These are phyloP conservation scores for Drosophila sulfurigaster DNA, from an alignment of 1,140 invertebrate species.

Conservation along the genomic window DNA sequence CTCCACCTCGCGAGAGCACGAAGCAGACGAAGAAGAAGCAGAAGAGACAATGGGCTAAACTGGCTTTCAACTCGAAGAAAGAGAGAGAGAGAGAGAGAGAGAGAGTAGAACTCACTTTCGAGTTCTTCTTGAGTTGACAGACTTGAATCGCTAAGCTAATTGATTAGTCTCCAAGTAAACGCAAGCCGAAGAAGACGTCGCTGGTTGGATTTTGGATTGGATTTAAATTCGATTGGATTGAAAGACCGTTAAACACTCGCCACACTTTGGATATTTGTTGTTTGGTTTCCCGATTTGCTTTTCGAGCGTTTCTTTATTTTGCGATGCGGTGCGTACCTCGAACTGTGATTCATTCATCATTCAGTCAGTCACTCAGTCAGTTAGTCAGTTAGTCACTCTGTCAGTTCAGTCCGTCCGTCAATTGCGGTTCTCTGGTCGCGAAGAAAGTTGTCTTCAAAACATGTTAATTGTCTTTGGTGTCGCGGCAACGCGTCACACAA, in stretches of 20 bases:
- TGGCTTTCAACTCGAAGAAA: neutral
- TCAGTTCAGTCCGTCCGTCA: constrained; percentile 11
- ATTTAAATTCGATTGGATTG: neutral
- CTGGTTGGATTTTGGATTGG: too few relatives aligned
- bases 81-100: neutral
- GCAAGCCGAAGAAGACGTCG: constrained; percentile 42
- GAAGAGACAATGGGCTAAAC: constrained; percentile 1
- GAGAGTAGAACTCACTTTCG: neutral
- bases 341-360: constrained; percentile 56
- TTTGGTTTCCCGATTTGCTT: constrained; percentile 53
- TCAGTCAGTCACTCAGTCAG: neutral
- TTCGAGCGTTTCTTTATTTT: constrained; percentile 19
- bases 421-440: constrained; percentile 21
- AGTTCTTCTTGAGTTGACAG: neutral
- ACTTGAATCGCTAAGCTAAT: constrained; percentile 32
- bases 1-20: constrained; percentile 26
- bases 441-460: constrained; percentile 75
- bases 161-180: constrained; percentile 67
- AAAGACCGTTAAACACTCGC: constrained; percentile 29
- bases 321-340: constrained; percentile 2
- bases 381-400: constrained; percentile 12
- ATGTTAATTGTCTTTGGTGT: constrained; percentile 70
- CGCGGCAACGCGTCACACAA: neutral
- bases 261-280: neutral
- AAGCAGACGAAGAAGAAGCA: neutral